phyloP scores from a whole-genome alignment of 2,113 vertebrate genomes.

The Cervus canadensis region DNA sequence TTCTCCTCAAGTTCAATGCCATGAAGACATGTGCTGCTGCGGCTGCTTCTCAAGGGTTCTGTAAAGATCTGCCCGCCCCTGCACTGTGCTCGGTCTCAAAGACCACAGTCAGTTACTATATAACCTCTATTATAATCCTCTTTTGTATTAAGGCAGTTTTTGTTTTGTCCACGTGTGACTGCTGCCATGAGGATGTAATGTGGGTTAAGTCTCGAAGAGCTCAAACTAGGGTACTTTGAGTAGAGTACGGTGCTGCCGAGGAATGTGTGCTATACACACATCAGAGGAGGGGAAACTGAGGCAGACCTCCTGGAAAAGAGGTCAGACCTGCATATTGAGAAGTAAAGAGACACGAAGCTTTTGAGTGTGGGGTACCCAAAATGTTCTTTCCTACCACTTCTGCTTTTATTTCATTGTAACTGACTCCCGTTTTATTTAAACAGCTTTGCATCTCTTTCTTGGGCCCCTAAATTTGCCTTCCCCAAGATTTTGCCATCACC shows the following conservation, averaged over 20 bases:
- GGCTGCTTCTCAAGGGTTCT: background rate
- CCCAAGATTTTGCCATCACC: background rate
- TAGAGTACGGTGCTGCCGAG: accelerated
- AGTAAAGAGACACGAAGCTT: background rate
- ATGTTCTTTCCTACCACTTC: background rate
- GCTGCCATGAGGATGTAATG: no score
- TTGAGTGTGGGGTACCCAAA: background rate
- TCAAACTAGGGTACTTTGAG: background rate
- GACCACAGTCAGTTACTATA: background rate
- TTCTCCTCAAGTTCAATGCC: constrained; percentile 66
- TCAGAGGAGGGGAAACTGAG: background rate
- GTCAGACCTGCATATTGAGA: background rate
- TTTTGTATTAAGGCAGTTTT: background rate
- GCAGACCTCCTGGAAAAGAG: background rate
- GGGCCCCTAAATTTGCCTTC: background rate
- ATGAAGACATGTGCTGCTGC: background rate
- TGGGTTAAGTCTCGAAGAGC: background rate
- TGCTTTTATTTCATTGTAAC: background rate
- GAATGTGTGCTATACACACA: accelerated
- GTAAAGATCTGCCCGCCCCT: background rate
- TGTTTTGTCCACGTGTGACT: background rate
- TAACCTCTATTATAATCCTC: background rate
- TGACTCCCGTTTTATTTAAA: background rate
- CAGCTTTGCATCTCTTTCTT: background rate
- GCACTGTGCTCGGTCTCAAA: background rate